phyloP scores from a whole-genome alignment of 2,797 vertebrate genomes.

The Babyrousa celebensis region DNA sequence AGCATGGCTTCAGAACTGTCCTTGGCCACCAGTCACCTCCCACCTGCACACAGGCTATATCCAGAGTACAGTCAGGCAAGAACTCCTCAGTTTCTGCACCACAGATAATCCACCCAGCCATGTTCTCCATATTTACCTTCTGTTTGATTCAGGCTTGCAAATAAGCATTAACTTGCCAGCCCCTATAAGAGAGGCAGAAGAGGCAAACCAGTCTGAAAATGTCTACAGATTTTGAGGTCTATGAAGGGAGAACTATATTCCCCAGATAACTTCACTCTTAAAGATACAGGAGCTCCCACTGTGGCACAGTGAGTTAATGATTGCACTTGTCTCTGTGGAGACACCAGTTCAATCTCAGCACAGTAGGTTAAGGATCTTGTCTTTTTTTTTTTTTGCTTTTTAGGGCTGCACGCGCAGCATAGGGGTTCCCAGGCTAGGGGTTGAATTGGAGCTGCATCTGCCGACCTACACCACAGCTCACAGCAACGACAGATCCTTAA shows the following conservation, averaged over 20 bases:
- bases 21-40: rapidly evolving
- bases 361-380: too few relatives aligned
- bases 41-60: too few relatives aligned
- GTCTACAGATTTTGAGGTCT: neutral
- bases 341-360: too few relatives aligned
- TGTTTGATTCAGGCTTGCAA: neutral
- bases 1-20: neutral
- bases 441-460: too few relatives aligned
- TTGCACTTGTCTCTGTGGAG: too few relatives aligned
- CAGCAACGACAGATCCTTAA: too few relatives aligned
- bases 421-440: too few relatives aligned
- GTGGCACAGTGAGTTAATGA: too few relatives aligned
- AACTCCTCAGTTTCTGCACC: neutral
- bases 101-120: neutral
- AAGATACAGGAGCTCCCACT: neutral
- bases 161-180: neutral
- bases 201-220: neutral
- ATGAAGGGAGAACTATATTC: neutral
- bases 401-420: too few relatives aligned
- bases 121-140: neutral
- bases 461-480: too few relatives aligned
- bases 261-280: neutral
- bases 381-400: too few relatives aligned
- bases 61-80: neutral
- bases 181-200: neutral